These are phyloP conservation scores for Gonioctena quinquepunctata DNA, from an alignment of 1,140 invertebrate genomes.

Conservation along the genomic window DNA sequence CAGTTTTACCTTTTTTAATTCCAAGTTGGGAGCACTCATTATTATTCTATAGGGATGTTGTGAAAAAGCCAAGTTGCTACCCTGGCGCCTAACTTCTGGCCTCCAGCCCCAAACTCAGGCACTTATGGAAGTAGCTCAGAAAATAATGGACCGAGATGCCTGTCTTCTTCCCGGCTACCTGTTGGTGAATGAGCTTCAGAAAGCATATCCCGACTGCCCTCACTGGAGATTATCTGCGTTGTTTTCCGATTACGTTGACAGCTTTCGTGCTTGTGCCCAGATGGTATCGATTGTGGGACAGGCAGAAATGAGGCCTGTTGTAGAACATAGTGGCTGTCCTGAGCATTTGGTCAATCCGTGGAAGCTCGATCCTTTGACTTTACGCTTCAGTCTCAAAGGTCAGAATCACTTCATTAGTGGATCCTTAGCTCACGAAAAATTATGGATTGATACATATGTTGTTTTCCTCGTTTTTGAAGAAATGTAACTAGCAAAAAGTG, in stretches of 20 bases:
- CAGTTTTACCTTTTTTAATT: too few relatives aligned
- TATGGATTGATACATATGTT: too few relatives aligned
- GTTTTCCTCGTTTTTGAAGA: too few relatives aligned
- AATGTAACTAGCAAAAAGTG: too few relatives aligned
- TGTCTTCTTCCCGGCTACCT: slow-evolving; percentile 93
- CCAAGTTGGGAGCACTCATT: slow-evolving; percentile 23
- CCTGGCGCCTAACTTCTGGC: slow-evolving; percentile 74
- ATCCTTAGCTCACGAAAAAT: too few relatives aligned
- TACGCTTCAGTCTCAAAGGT: slow-evolving; percentile 86
- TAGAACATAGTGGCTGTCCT: slow-evolving; percentile 88
- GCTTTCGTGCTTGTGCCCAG: slow-evolving; percentile 88
- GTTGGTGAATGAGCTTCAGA: slow-evolving; percentile 91
- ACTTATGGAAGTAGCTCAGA: slow-evolving; percentile 79
- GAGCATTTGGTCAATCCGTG: slow-evolving; percentile 89
- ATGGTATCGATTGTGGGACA: slow-evolving; percentile 94
- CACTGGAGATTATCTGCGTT: slow-evolving; percentile 91
- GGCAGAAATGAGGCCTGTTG: slow-evolving; percentile 88
- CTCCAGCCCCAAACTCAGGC: slow-evolving; percentile 79
- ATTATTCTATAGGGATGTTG: slow-evolving; percentile 77
- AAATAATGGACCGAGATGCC: slow-evolving; percentile 91
- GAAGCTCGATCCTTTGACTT: slow-evolving; percentile 81
- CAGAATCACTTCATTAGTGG: too few relatives aligned
- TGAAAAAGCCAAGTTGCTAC: slow-evolving; percentile 83
- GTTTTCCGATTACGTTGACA: slow-evolving; percentile 87
- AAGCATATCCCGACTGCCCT: slow-evolving; percentile 82